Base-by-base conservation (phyloP, 2,888 invertebrate genomes). In the Drosophila macrospina region DNA sequence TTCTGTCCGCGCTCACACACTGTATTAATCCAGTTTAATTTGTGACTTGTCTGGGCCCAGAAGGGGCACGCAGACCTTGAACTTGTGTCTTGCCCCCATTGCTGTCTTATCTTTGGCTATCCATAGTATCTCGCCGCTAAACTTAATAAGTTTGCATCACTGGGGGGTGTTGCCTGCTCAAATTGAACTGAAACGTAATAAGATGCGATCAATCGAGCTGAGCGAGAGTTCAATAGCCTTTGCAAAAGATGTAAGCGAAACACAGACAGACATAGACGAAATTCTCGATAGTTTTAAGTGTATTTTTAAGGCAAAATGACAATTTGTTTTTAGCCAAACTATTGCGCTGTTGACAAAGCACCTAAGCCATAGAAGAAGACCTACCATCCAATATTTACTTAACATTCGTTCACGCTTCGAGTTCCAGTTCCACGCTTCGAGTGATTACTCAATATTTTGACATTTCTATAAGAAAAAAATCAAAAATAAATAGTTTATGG, bases 371-470 rank as follows among this genome's bases (percentile, higher is more conserved):
- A 20, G 3, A 51, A 48, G 45, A 54, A 56, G 32, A 76, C 62
- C 62, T 50, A 60, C 42, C 16, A 51, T 60, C 69, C 66, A 77
- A 88, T 86, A 78, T 86, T 88, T 76, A 80, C 88, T 70, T 66
- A 88, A 63, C 80, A 73, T 82, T 71, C 74, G 70, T 75, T 73
- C 71, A 74, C 62, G 84, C 68, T 56, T 54, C 60, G 59, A 55
- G 68, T 68, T 74, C 56, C 63, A 71, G 69, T 78, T 80, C 54
- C 80, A 86, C 72, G 74, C 80, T 60, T 70, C 60, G 60, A 65
- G 80, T 67, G 88, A 85, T 87, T 85, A 85, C 84, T 85, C 84
- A 85, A 88, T 85, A 86, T 87, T 85, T 87, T 86, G 83, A 87
- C 84, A 87, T 87, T 82, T 82, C 63, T 66, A 44, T 70, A 64